Conservation (phyloP, 2,888 invertebrate genomes). For the Cyaniris semiargus region DNA sequence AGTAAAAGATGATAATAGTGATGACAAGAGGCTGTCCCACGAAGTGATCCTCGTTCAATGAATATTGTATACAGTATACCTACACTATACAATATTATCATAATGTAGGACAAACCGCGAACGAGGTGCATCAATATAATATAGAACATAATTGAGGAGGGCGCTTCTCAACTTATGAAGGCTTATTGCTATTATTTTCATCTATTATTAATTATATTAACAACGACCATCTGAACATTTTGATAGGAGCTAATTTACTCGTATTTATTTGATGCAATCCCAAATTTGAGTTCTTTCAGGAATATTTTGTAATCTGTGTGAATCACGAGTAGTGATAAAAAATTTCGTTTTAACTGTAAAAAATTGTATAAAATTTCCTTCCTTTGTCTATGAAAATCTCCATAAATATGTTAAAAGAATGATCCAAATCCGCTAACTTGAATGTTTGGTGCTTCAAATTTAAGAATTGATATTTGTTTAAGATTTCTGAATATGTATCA, state of each 20-base stretch:
- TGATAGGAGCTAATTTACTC: neutral
- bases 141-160: slow-evolving; percentile 41
- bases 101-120: slow-evolving; percentile 68
- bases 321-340: too few species aligned
- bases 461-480: neutral
- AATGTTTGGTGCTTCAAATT: neutral
- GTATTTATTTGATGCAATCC: neutral
- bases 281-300: too few species aligned
- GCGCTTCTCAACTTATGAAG: neutral
- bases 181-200: neutral
- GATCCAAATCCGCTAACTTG: too few species aligned
- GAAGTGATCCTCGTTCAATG: slow-evolving; percentile 56
- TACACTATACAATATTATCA: too few species aligned
- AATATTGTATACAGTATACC: slow-evolving; percentile 65
- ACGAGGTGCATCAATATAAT: slow-evolving; percentile 57
- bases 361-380: too few species aligned
- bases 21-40: neutral
- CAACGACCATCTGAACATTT: neutral
- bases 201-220: neutral
- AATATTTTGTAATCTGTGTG: too few species aligned
- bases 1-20: neutral
- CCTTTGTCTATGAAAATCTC: too few species aligned
- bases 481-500: neutral
- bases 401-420: too few species aligned
- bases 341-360: too few species aligned